A percentile compares a stretch with the other conserved stretches of the same genome.
Conservation (phyloP, 2,797 vertebrate genomes). For the Danionella dracula region DNA sequence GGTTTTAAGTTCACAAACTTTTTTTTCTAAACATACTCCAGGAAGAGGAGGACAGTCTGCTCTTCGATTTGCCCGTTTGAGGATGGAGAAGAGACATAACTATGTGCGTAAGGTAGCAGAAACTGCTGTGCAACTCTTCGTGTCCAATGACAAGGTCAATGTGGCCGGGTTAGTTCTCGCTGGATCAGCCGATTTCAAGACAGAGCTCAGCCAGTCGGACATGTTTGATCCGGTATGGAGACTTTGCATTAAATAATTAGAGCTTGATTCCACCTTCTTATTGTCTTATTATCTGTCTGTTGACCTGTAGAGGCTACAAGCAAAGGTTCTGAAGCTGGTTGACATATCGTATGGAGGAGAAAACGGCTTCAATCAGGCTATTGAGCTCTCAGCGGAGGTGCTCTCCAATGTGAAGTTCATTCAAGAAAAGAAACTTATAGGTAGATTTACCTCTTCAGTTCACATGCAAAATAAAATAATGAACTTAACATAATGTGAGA, state of each 20-base stretch:
- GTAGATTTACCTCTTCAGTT: slow-evolving; percentile 4
- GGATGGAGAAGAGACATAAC: slow-evolving; percentile 88
- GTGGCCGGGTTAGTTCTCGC: slow-evolving; percentile 84
- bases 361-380: slow-evolving; percentile 89
- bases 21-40: slow-evolving; percentile 34
- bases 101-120: slow-evolving; percentile 87
- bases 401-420: slow-evolving; percentile 90
- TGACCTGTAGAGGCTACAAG: slow-evolving; percentile 71
- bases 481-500: too few species aligned
- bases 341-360: slow-evolving; percentile 69
- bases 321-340: slow-evolving; percentile 74
- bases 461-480: too few species aligned
- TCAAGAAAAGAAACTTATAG: slow-evolving; percentile 78
- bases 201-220: slow-evolving; percentile 85
- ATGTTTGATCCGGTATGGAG: slow-evolving; percentile 85
- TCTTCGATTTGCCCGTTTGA: slow-evolving; percentile 82
- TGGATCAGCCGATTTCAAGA: slow-evolving; percentile 87
- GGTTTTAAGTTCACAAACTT: background rate
- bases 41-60: slow-evolving; percentile 87
- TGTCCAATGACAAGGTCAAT: slow-evolving; percentile 87
- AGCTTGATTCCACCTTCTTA: background rate
- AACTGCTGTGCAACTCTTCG: slow-evolving; percentile 84
- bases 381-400: slow-evolving; percentile 85
- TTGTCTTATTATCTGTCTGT: background rate
- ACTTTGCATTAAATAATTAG: background rate